Conservation (phyloP, 2,797 vertebrate species). For the Manis pentadactyla region DNA sequence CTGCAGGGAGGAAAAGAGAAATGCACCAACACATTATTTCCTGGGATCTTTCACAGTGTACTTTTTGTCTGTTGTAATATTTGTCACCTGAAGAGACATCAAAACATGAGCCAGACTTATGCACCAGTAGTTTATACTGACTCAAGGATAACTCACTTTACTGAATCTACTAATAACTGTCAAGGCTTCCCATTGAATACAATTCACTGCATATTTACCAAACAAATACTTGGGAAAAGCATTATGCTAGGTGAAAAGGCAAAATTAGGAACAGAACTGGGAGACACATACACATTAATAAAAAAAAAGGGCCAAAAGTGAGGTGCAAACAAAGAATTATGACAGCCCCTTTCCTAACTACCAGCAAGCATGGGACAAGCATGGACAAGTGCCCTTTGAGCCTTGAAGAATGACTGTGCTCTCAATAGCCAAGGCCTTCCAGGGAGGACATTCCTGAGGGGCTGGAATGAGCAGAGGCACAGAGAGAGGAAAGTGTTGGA, state of each 20-base stretch:
- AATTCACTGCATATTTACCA: neutral
- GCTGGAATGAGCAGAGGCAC: neutral
- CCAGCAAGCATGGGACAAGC: neutral
- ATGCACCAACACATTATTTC: constrained; percentile 55
- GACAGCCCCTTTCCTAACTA: too few species aligned
- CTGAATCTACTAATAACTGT: neutral
- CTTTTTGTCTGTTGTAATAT: constrained; percentile 21
- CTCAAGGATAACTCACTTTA: neutral
- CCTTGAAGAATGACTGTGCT: neutral
- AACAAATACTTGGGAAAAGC: neutral
- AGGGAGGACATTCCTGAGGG: neutral
- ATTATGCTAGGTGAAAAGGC: neutral
- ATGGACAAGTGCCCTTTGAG: neutral
- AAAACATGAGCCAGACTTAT: constrained; percentile 17
- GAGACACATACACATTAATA: neutral
- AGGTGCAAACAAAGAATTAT: neutral
- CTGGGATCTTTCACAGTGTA: neutral
- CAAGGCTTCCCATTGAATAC: neutral
- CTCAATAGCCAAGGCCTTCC: neutral
- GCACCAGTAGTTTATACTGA: constrained; percentile 11
- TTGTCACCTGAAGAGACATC: neutral
- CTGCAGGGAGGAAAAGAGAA: constrained; percentile 83
- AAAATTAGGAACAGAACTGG: neutral
- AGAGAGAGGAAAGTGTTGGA: neutral
- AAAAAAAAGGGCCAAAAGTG: neutral